These are phyloP conservation scores for Lagocephalus sceleratus DNA, from an alignment of 2,797 vertebrate species.

Conservation along the genomic window DNA sequence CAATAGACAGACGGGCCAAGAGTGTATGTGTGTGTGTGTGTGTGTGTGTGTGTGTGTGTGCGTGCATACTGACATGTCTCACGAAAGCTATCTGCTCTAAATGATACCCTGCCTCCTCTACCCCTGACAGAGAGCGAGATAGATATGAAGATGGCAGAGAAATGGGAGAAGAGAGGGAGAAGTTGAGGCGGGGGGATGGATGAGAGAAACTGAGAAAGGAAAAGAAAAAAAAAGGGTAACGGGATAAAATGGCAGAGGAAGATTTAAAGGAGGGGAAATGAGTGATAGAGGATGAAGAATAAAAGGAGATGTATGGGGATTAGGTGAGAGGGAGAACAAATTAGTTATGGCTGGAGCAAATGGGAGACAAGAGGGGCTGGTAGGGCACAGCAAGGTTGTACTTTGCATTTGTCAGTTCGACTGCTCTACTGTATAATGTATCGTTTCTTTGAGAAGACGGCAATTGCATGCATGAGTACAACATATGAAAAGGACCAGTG, in stretches of 20 bases:
- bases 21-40: constrained; percentile 13
- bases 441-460: constrained; percentile 24
- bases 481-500: neutral
- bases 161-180: constrained; percentile 48
- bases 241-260: constrained; percentile 22
- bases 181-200: constrained; percentile 18
- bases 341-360: constrained; percentile 46
- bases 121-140: constrained; percentile 62
- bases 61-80: constrained; percentile 30
- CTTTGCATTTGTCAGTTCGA: constrained; percentile 53
- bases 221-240: neutral
- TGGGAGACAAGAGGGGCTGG: constrained; percentile 46
- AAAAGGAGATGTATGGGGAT: constrained; percentile 58
- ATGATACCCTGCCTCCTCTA: constrained; percentile 58
- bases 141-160: constrained; percentile 51
- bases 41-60: constrained; percentile 6
- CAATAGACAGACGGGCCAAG: constrained; percentile 30
- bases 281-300: constrained; percentile 51
- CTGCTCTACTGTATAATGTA: constrained; percentile 22
- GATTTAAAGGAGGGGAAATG: constrained; percentile 28
- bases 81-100: constrained; percentile 58
- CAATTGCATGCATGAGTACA: constrained; percentile 10
- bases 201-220: neutral
- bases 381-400: constrained; percentile 50
- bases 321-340: constrained; percentile 34